Conservation (phyloP, 2,888 invertebrate species). For the Augochlorella aurata region DNA sequence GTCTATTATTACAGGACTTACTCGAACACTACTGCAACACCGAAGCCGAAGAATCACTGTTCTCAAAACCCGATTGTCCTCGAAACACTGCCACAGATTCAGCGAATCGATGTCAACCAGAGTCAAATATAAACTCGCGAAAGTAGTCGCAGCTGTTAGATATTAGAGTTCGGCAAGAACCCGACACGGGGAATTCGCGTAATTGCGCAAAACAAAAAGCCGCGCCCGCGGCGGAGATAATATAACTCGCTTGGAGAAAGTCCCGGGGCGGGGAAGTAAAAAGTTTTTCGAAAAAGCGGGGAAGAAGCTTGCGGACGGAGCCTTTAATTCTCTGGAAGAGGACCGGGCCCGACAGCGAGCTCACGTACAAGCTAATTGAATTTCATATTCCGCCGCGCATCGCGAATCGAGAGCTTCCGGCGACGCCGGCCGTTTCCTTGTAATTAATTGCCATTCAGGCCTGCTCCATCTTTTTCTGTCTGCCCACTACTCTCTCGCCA, state of each 20-base stretch:
- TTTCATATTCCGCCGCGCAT: constrained; percentile 73
- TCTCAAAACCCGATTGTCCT: too few species aligned
- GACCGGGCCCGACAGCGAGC: constrained; percentile 38
- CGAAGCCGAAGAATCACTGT: too few species aligned
- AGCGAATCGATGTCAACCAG: not conserved
- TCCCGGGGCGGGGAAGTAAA: constrained; percentile 1
- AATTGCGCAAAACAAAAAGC: constrained; percentile 27
- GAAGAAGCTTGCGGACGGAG: constrained; percentile 24
- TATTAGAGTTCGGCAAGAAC: not conserved
- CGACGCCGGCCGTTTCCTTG: constrained; percentile 50
- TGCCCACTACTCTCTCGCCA: not conserved
- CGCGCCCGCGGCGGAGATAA: not conserved
- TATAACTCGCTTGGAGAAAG: constrained; percentile 12
- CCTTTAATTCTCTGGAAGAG: constrained; percentile 48
- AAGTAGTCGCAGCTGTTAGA: not conserved
- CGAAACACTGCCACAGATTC: too few species aligned
- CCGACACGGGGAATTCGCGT: constrained; percentile 5
- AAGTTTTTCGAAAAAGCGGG: constrained; percentile 39
- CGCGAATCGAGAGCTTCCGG: constrained; percentile 63
- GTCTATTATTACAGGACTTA: too few species aligned
- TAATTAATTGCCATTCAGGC: constrained; percentile 73
- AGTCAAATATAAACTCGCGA: not conserved
- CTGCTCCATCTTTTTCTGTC: constrained; percentile 33
- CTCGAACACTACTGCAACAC: too few species aligned
- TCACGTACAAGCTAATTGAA: constrained; percentile 69